Base-by-base conservation (phyloP, 2,797 vertebrate genomes). In the Syndactyla subalaris region DNA sequence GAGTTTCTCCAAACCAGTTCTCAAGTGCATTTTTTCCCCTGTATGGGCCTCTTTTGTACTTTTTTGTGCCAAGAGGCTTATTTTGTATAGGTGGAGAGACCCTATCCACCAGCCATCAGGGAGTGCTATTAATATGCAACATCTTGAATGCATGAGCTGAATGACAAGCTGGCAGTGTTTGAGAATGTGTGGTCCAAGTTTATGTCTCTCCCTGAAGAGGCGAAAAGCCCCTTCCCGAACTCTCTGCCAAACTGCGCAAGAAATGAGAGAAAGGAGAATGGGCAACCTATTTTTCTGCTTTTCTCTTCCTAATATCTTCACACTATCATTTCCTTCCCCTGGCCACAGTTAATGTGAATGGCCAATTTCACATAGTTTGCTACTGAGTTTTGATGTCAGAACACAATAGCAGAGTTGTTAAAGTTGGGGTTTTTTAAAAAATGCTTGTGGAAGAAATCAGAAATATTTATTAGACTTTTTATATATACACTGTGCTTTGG, bases 111-210 rank as follows among this genome's bases (percentile, higher is more conserved):
- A 96, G 80, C 86, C 97, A 76, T 88, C 95, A 86, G 95, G 77
- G 96, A 96, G 34, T 91, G 88, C 94, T 93, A 91, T 88, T 95
- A 97, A 87, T 63, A 58, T 80, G 84, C 86, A 96, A 86, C 82
- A 84, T 93, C 96, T 88, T 95, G 96, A 95, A 95, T 34, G 52
- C 93, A 97, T 87, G 89, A 88, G 83, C 65, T 93, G 85, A 94
- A 97, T 96, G 95, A 95, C 95, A 97, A 97, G 94, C 93, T 96
- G 95, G 91, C 93, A 91, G 78, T 79, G 76, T 76, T 88, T 76
- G 85, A 94, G 77, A 93, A 76, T 95, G 59, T 30, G 48, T 88
- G 67, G 82, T 93, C 72, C 88, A 97, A 96, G 93, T 97, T 95
- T 96, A 85, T 85, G 85, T 93, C 95, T 96, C 89, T 95, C 71